phyloP scores from a whole-genome alignment of 2,797 vertebrate genomes.

The Craterocephalus amniculus region DNA sequence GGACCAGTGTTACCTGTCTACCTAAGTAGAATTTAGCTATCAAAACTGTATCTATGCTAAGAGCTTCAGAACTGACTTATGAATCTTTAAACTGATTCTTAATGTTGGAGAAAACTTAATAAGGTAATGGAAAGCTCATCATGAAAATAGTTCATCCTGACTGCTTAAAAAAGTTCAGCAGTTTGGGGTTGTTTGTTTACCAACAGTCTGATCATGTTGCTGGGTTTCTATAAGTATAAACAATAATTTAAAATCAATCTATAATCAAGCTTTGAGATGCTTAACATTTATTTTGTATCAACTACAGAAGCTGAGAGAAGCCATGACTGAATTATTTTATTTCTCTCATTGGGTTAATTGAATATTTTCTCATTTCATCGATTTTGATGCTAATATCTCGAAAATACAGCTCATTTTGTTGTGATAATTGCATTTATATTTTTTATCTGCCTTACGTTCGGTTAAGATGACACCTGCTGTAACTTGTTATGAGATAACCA shows the following conservation, averaged over 20 bases:
- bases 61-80: background rate
- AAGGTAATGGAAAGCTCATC: background rate
- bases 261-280: background rate
- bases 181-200: no score
- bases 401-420: background rate
- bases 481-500: no score
- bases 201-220: background rate
- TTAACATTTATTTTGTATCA: no score
- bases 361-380: no score
- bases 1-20: background rate
- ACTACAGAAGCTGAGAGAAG: no score
- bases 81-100: background rate
- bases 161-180: background rate
- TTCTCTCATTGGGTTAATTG: background rate
- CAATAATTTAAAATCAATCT: background rate
- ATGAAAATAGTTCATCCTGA: background rate
- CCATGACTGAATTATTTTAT: background rate
- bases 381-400: background rate
- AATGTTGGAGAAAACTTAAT: background rate
- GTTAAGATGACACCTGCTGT: no score
- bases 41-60: background rate
- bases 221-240: background rate
- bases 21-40: background rate
- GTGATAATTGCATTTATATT: background rate
- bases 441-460: background rate